Base-by-base conservation (phyloP, 2,113 vertebrate species). In the Thalassarche chlororhynchos region DNA sequence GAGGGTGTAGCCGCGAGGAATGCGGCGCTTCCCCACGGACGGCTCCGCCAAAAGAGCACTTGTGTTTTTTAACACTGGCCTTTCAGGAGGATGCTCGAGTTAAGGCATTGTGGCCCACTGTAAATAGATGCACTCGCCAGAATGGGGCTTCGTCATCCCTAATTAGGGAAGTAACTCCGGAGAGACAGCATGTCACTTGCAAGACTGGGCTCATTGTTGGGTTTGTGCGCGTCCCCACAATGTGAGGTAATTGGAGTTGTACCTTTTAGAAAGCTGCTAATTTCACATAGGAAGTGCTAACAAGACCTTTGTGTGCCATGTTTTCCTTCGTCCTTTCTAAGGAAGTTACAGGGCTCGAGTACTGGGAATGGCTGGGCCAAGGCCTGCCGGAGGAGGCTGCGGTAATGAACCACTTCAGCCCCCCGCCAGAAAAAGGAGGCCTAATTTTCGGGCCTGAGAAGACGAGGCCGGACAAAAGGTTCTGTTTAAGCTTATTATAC, bases 371-470 rank as follows among this genome's bases (percentile, higher is more conserved):
- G 99, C 99, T 98, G 98, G 98, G 99, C 98, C 98, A 98, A 98
- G 99, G 99, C 99, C 99, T 99, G 98, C 98, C 98, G 97, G 98
- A 99, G 98, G 99, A 98, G 98, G 98, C 98, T 97, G 98, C 99
- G 95, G 99, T 99, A 99, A 99, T 99, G 99, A 99, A 99, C 99
- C 99, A 99, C 99, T 99, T 99, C 99, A 99, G 99, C 98, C 98
- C 98, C 98, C 98, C 98, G 99, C 99, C 99, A 99, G 99, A 99
- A 99, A 98, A 99, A 99, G 98, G 99, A 99, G 99, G 99, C 99
- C 99, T 99, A 99, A 99, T 99, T 99, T 99, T 98, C 98, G 98
- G 99, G 98, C 99, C 99, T 98, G 99, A 99, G 99, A 99, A 99
- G 99, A 99, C 99, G 98, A 98, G 98, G 98, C 98, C 83, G 98